These are phyloP conservation scores for Agrotis exclamationis DNA, from an alignment of 2,888 invertebrate genomes.

Conservation along the genomic window DNA sequence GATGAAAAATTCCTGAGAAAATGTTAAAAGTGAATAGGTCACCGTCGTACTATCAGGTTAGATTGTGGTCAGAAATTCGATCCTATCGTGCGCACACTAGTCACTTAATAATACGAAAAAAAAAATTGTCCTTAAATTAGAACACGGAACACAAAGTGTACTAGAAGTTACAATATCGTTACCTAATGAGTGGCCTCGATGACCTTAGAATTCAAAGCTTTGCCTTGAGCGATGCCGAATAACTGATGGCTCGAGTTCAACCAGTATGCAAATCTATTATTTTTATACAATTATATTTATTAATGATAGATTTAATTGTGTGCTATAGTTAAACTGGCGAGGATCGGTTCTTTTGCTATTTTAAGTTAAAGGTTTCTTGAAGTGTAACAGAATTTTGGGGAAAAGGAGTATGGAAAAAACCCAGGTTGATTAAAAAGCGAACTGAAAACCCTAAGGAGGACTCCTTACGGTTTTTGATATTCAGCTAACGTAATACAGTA, in stretches of 20 bases:
- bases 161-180: conserved; percentile 3
- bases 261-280: conserved; percentile 49
- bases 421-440: too few relatives aligned
- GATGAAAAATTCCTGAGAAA: too few relatives aligned
- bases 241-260: conserved; percentile 40
- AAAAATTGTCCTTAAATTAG: neutral
- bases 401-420: too few relatives aligned
- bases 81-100: too few relatives aligned
- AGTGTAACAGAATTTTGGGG: too few relatives aligned
- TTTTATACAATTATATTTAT: conserved; percentile 15
- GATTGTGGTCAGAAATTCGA: too few relatives aligned
- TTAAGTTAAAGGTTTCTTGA: neutral
- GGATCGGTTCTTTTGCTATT: neutral
- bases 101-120: too few relatives aligned
- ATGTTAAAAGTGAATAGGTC: too few relatives aligned
- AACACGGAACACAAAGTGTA: conserved; percentile 12
- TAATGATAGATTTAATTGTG: conserved; percentile 4
- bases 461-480: too few relatives aligned
- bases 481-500: too few relatives aligned
- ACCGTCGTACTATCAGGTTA: too few relatives aligned
- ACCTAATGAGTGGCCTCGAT: conserved; percentile 17
- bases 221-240: conserved; percentile 21
- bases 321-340: conserved; percentile 3
- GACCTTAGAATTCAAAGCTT: conserved; percentile 33
- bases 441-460: too few relatives aligned